phyloP scores from a whole-genome alignment of 2,888 invertebrate species.

The Aromia moschata region DNA sequence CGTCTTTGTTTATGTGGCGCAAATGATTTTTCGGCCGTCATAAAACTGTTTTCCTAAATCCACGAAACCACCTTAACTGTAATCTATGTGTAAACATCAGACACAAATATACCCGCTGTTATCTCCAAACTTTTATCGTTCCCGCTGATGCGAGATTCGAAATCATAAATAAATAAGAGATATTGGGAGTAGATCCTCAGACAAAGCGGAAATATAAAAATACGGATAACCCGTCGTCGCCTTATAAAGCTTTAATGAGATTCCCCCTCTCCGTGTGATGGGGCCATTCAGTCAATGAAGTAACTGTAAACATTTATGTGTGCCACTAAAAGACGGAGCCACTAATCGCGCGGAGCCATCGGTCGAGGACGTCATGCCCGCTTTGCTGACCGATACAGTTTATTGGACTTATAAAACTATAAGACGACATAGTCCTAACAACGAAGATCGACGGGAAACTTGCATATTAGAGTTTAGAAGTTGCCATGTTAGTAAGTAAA shows the following conservation, averaged over 20 bases:
- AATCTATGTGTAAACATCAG: background rate
- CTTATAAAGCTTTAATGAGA: background rate
- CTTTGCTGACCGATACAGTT: background rate
- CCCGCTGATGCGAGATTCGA: background rate
- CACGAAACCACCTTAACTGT: background rate
- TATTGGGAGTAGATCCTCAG: background rate
- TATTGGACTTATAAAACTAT: conserved; percentile 1
- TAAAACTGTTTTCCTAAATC: background rate
- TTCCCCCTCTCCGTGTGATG: background rate
- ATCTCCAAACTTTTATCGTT: background rate
- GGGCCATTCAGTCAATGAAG: background rate
- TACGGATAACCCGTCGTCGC: background rate
- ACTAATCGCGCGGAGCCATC: too few relatives aligned
- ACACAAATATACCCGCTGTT: background rate
- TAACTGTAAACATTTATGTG: conserved; percentile 18
- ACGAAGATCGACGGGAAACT: too few relatives aligned
- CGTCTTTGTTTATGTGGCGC: too few relatives aligned
- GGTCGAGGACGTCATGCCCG: background rate
- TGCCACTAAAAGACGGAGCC: conserved; percentile 2
- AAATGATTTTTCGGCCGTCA: too few relatives aligned
- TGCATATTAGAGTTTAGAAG: too few relatives aligned
- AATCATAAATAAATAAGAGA: conserved; percentile 5
- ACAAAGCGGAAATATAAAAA: background rate
- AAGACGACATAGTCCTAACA: too few relatives aligned
- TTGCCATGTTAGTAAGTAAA: too few relatives aligned